Evolutionary conservation across 2,797 vertebrate genomes (phyloP).

Genomic region (Danio kyathit): DNA sequence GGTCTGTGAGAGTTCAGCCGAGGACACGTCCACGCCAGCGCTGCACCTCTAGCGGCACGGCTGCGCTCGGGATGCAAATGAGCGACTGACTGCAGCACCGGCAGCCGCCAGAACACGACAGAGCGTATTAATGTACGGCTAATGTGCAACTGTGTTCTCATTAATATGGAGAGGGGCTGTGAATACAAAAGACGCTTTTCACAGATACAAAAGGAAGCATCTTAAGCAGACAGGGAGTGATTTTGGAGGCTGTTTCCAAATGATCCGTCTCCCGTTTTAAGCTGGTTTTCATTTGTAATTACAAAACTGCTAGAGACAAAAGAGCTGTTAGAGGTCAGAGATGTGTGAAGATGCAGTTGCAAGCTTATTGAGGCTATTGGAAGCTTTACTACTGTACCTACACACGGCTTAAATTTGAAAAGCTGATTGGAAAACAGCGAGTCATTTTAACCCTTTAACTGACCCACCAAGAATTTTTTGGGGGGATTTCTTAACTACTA

Average conservation of each 20-base stretch:
- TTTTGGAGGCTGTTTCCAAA: constrained; percentile 22
- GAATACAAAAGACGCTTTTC: constrained; percentile 44
- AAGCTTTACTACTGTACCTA: not conserved
- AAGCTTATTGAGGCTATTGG: not conserved
- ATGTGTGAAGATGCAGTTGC: not conserved
- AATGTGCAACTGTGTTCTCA: constrained; percentile 51
- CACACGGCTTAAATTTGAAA: not conserved
- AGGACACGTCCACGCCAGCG: constrained; percentile 55
- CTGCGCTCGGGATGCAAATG: constrained; percentile 47
- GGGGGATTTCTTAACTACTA: too few relatives aligned
- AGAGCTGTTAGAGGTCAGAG: not conserved
- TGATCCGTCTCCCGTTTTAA: constrained; percentile 24
- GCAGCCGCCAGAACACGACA: constrained; percentile 37
- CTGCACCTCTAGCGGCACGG: constrained; percentile 22
- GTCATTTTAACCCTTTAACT: too few relatives aligned
- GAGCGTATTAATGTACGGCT: constrained; percentile 41
- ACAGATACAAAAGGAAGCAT: constrained; percentile 14
- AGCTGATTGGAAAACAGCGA: not conserved
- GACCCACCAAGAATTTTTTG: too few relatives aligned
- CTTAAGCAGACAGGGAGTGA: constrained; percentile 22
- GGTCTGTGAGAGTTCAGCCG: constrained; percentile 52
- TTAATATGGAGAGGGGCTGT: constrained; percentile 45
- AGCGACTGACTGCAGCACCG: constrained; percentile 44
- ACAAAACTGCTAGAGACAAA: constrained; percentile 2
- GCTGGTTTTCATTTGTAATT: constrained; percentile 28